phyloP scores from a whole-genome alignment of 2,888 invertebrate species.

The Charanyca ferruginea region DNA sequence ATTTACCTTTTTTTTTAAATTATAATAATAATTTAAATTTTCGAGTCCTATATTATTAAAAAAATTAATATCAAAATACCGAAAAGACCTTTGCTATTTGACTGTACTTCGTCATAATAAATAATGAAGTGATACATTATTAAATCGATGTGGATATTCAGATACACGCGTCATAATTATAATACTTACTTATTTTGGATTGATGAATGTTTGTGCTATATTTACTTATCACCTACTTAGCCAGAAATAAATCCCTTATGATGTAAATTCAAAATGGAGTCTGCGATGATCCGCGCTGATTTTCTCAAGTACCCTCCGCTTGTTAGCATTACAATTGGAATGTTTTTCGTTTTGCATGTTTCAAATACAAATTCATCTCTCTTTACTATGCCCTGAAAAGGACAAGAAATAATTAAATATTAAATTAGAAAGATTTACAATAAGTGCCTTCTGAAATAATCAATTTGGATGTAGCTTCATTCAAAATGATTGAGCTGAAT shows the following conservation, averaged over 20 bases:
- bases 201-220: slow-evolving; percentile 1
- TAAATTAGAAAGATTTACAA: neutral
- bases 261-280: slow-evolving; percentile 95
- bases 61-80: neutral
- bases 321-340: slow-evolving; percentile 96
- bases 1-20: no score
- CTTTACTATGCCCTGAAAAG: slow-evolving; percentile 94
- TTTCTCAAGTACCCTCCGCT: slow-evolving; percentile 96
- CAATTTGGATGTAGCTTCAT: no score
- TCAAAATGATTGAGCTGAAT: no score
- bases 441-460: no score
- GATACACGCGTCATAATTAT: neutral
- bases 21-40: no score
- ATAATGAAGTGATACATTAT: neutral
- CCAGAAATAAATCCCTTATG: slow-evolving; percentile 90
- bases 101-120: neutral
- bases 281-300: slow-evolving; percentile 95
- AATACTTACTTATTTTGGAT: neutral
- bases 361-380: slow-evolving; percentile 96
- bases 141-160: neutral
- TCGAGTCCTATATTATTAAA: neutral
- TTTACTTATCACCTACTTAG: slow-evolving; percentile 3
- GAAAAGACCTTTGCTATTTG: neutral
- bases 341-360: slow-evolving; percentile 91
- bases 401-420: slow-evolving; percentile 2